phyloP scores from a whole-genome alignment of 92 coral and sea anemone genomes.

The Micromussa lordhowensis region DNA sequence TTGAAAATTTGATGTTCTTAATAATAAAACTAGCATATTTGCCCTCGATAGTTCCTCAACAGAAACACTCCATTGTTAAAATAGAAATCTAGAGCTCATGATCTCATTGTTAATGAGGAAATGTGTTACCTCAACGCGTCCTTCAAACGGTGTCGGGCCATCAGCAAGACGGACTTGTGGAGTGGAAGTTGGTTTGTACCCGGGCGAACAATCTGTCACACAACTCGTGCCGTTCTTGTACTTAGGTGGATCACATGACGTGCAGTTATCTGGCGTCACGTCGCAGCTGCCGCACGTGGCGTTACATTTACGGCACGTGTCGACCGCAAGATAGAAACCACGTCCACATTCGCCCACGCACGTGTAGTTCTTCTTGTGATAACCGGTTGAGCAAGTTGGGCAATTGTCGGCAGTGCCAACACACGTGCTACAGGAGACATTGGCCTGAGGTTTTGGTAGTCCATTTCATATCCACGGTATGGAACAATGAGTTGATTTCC shows the following conservation, averaged over 20 bases:
- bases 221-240: conserved; percentile 46
- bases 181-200: conserved; percentile 55
- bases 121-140: conserved; percentile 78
- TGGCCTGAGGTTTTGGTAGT: conserved; percentile 74
- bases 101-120: background rate
- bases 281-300: conserved; percentile 63
- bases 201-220: conserved; percentile 34
- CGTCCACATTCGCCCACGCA: conserved; percentile 70
- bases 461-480: conserved; percentile 93
- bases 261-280: conserved; percentile 44
- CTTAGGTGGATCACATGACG: conserved; percentile 49
- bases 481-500: conserved; percentile 95
- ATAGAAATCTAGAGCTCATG: no score
- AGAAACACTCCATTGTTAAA: no score
- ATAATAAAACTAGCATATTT: no score
- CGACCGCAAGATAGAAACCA: conserved; percentile 45
- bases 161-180: conserved; percentile 51
- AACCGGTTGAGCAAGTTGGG: conserved; percentile 62
- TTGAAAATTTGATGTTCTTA: no score
- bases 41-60: no score
- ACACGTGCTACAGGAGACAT: conserved; percentile 62
- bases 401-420: conserved; percentile 50
- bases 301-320: conserved; percentile 57
- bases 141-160: conserved; percentile 67
- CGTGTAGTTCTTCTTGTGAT: conserved; percentile 45